Conservation (phyloP, 2,888 invertebrate genomes). For the Tipula vernalis region DNA sequence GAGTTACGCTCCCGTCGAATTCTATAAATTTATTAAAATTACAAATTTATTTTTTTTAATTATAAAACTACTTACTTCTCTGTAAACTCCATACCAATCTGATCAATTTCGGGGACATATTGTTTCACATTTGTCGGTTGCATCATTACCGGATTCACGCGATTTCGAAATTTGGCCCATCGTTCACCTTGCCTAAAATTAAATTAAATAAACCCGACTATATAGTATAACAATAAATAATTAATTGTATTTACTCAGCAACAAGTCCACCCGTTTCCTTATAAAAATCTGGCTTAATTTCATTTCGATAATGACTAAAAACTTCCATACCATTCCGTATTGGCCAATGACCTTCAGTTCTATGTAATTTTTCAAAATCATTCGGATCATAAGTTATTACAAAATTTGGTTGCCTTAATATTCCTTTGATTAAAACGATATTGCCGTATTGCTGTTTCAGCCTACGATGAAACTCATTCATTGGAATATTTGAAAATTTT, state of each 20-base stretch:
- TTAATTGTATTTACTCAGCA: not conserved
- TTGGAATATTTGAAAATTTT: not conserved
- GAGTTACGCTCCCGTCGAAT: constrained; percentile 16
- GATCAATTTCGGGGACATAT: constrained; percentile 39
- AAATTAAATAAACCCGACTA: too few relatives aligned
- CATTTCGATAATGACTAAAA: constrained; percentile 5
- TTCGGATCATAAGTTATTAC: constrained; percentile 5
- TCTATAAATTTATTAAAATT: not conserved
- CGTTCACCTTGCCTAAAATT: constrained; percentile 43
- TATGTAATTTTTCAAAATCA: constrained; percentile 8
- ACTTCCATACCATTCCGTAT: constrained; percentile 6
- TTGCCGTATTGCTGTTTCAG: not conserved
- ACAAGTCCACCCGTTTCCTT: constrained; percentile 11
- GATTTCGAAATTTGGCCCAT: constrained; percentile 53
- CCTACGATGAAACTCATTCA: not conserved
- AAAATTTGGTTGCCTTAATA: not conserved
- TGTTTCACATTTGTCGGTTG: constrained; percentile 44
- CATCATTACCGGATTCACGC: constrained; percentile 53
- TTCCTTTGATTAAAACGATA: not conserved
- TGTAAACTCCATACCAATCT: constrained; percentile 36
- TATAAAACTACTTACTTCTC: constrained; percentile 21
- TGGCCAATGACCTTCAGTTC: constrained; percentile 13
- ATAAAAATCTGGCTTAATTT: not conserved
- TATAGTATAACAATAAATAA: too few relatives aligned
- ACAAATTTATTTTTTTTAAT: not conserved